Conservation (phyloP, 2,888 invertebrate species). For the Priocnemis perturbator region DNA sequence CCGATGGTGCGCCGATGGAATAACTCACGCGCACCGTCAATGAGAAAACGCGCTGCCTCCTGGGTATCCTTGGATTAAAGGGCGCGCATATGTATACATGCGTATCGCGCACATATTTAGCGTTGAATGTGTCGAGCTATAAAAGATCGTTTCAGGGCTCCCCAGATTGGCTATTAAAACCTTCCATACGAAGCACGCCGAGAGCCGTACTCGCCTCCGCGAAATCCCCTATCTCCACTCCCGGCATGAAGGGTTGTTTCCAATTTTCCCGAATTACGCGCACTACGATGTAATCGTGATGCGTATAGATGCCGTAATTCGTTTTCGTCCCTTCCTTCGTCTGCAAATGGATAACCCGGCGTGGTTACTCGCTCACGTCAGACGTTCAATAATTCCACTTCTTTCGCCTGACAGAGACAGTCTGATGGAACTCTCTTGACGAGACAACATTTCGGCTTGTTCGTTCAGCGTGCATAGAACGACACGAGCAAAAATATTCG, state of each 20-base stretch:
- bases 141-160: slow-evolving; percentile 56
- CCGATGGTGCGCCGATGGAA: slow-evolving; percentile 11
- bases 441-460: too few relatives aligned
- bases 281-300: slow-evolving; percentile 36
- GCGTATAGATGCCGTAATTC: slow-evolving; percentile 50
- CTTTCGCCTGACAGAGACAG: too few relatives aligned
- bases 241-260: slow-evolving; percentile 60
- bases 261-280: slow-evolving; percentile 62
- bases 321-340: slow-evolving; percentile 42
- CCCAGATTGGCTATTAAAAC: slow-evolving; percentile 63
- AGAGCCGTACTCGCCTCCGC: slow-evolving; percentile 48
- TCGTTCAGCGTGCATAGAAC: too few relatives aligned
- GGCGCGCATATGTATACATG: slow-evolving; percentile 20
- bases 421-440: background rate
- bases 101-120: too few relatives aligned
- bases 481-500: too few relatives aligned
- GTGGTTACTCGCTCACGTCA: slow-evolving; percentile 8
- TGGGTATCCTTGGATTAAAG: slow-evolving; percentile 51
- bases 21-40: slow-evolving; percentile 5
- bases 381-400: too few relatives aligned
- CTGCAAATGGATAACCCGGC: slow-evolving; percentile 20
- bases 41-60: slow-evolving; percentile 18
- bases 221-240: slow-evolving; percentile 53
- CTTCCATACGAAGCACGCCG: slow-evolving; percentile 60
- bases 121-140: slow-evolving; percentile 45